Percentiles rank a stretch among this genome's conserved stretches.
These are phyloP conservation scores for Paguma larvata DNA, from an alignment of 2,797 vertebrate genomes.

Conservation along the genomic window DNA sequence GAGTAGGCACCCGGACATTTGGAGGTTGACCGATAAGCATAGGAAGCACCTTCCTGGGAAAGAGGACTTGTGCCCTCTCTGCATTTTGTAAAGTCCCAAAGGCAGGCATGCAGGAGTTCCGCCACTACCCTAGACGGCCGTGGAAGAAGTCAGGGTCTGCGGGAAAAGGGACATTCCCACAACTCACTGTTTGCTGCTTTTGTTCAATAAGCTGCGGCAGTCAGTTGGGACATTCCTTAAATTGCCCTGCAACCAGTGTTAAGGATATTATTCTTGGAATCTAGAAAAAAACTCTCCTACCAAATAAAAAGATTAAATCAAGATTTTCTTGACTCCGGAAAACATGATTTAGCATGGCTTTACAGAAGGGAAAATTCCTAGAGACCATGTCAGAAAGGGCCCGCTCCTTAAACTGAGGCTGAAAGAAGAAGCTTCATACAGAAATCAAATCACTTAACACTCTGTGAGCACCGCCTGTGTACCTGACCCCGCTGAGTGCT, in stretches of 20 bases:
- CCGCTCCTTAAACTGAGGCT: not conserved
- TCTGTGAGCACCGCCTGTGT: not conserved
- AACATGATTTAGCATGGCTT: not conserved
- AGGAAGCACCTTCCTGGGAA: not conserved
- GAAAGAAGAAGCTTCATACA: not conserved
- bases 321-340: constrained; percentile 4
- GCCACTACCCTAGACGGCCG: not conserved
- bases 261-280: not conserved
- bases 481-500: not conserved
- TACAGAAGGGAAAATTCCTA: not conserved
- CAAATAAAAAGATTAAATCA: not conserved
- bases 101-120: too few relatives aligned
- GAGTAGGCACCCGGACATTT: not conserved
- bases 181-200: not conserved
- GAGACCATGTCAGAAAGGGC: not conserved
- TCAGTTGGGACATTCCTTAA: constrained; percentile 2
- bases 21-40: not conserved
- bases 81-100: not conserved
- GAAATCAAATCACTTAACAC: not conserved
- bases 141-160: not conserved
- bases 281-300: not conserved
- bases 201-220: not conserved
- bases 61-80: not conserved
- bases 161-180: not conserved
- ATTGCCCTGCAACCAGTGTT: not conserved